Conservation (phyloP, 2,888 invertebrate species). For the Dyspetes luteomarginatus region DNA sequence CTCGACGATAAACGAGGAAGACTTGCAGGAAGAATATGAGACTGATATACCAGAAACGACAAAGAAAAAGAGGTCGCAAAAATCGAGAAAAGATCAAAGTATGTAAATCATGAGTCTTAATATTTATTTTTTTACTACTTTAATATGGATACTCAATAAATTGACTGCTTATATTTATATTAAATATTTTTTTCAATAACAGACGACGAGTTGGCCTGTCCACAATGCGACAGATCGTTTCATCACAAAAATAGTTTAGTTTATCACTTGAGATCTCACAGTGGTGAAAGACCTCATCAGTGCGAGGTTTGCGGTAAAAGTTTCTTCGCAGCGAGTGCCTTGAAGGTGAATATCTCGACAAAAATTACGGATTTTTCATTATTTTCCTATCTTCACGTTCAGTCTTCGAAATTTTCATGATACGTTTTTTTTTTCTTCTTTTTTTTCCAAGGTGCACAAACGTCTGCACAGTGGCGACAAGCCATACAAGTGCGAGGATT, state of each 20-base stretch:
- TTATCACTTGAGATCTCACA: slow-evolving; percentile 92
- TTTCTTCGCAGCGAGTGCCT: slow-evolving; percentile 92
- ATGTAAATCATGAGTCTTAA: slow-evolving; percentile 11
- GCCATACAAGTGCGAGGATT: slow-evolving; percentile 92
- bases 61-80: slow-evolving; percentile 78
- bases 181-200: slow-evolving; percentile 38
- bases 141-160: not conserved
- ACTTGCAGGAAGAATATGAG: slow-evolving; percentile 73
- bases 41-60: slow-evolving; percentile 73
- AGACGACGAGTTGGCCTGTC: slow-evolving; percentile 85
- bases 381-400: too few species aligned
- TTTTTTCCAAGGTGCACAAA: slow-evolving; percentile 86
- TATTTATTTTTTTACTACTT: not conserved
- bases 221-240: slow-evolving; percentile 90
- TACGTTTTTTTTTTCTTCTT: too few species aligned
- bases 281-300: slow-evolving; percentile 90
- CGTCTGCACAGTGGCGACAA: slow-evolving; percentile 93
- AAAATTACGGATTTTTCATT: not conserved
- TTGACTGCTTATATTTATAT: not conserved
- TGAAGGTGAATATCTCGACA: slow-evolving; percentile 86
- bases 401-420: too few species aligned
- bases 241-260: slow-evolving; percentile 92
- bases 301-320: slow-evolving; percentile 93
- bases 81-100: slow-evolving; percentile 70
- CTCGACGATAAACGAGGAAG: slow-evolving; percentile 71